Evolutionary conservation across 2,113 vertebrate species (phyloP).

Genomic region (Pollimyrus isidori): DNA sequence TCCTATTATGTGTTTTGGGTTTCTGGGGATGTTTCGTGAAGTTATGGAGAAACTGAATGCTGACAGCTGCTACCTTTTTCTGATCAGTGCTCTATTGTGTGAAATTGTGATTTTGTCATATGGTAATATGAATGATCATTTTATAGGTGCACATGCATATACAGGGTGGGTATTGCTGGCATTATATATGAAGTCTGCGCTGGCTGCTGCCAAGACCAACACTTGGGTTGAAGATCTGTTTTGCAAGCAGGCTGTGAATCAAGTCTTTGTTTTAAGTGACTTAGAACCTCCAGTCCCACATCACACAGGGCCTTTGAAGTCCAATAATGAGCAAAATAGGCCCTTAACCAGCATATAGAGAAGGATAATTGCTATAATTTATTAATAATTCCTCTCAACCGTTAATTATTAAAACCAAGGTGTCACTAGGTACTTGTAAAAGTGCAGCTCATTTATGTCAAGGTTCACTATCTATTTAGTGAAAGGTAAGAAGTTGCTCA

Average conservation of each 20-base stretch:
- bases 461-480: not conserved
- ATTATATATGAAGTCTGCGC: slow-evolving; percentile 26
- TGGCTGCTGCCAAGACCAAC: slow-evolving; percentile 31
- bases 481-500: not conserved
- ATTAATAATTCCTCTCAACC: slow-evolving; percentile 3
- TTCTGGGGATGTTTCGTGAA: not conserved
- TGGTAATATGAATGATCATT: not conserved
- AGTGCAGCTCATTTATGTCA: not conserved
- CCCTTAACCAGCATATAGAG: slow-evolving; percentile 1
- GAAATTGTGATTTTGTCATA: not conserved
- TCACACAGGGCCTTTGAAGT: slow-evolving; percentile 14
- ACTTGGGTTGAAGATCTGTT: slow-evolving; percentile 15
- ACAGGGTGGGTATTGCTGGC: not conserved
- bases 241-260: slow-evolving; percentile 18
- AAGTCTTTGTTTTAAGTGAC: slow-evolving; percentile 27
- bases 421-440: not conserved
- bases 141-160: not conserved
- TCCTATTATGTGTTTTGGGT: not conserved
- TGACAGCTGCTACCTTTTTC: not conserved
- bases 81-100: not conserved
- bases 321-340: slow-evolving; percentile 4
- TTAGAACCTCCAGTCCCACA: not conserved
- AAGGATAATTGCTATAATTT: slow-evolving; percentile 7
- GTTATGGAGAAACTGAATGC: not conserved
- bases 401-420: slow-evolving; percentile 4